Conservation (phyloP, 2,888 invertebrate genomes). For the Metalampra italica region DNA sequence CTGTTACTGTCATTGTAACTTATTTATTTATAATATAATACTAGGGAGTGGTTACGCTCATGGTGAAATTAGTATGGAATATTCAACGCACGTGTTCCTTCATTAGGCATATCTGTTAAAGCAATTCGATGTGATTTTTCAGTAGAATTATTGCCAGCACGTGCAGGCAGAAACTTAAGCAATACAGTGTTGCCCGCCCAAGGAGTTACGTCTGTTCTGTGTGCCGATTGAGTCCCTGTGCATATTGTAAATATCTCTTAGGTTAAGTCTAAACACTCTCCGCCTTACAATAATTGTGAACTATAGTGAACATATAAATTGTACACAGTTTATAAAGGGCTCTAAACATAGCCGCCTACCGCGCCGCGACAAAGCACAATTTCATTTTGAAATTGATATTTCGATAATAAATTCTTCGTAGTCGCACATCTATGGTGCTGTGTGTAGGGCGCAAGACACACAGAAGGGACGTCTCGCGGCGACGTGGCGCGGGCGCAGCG, state of each 20-base stretch:
- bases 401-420: no score
- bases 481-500: no score
- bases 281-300: conserved; percentile 68
- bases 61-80: conserved; percentile 37
- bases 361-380: no score
- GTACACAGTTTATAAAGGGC: conserved; percentile 20
- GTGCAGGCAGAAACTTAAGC: conserved; percentile 42
- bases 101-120: conserved; percentile 54
- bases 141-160: conserved; percentile 25
- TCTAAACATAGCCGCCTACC: no score
- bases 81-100: conserved; percentile 37
- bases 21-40: conserved; percentile 46
- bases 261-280: conserved; percentile 51
- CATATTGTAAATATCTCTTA: conserved; percentile 71
- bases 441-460: no score
- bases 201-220: conserved; percentile 42
- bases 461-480: no score
- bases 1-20: conserved; percentile 58
- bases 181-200: conserved; percentile 47
- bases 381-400: background rate
- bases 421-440: no score
- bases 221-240: conserved; percentile 64
- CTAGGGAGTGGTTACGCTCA: conserved; percentile 20
- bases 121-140: conserved; percentile 46
- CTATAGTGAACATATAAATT: conserved; percentile 38